Evolutionary conservation across 1,140 invertebrate genomes (phyloP).

Genomic region (Drosophila hydei): DNA sequence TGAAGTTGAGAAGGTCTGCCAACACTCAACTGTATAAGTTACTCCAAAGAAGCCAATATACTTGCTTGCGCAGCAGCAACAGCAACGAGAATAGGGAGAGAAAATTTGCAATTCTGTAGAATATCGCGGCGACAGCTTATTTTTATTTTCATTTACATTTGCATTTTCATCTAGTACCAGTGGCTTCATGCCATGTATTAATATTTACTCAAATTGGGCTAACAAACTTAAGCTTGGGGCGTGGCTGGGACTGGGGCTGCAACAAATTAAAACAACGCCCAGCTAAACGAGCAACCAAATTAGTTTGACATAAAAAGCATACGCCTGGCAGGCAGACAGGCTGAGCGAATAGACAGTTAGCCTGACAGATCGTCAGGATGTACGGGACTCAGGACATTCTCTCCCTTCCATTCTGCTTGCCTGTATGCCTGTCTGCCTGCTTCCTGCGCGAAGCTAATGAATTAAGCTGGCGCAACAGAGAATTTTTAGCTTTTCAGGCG

Average conservation of each 20-base stretch:
- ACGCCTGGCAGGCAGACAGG: conserved; percentile 39
- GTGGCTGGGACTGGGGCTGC: conserved; percentile 37
- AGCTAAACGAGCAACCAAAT: conserved; percentile 76
- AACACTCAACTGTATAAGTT: no score
- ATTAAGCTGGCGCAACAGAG: conserved; percentile 70
- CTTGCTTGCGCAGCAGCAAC: not conserved
- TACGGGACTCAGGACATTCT: conserved; percentile 11
- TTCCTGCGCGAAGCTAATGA: conserved; percentile 59
- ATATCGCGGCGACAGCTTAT: conserved; percentile 8
- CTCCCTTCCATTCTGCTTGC: not conserved
- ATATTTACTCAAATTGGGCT: conserved; percentile 78
- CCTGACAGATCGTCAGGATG: conserved; percentile 45
- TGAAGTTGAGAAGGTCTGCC: not conserved
- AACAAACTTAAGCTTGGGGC: conserved; percentile 69
- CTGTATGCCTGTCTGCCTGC: not conserved
- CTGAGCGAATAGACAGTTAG: conserved; percentile 15
- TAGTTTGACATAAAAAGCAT: conserved; percentile 77
- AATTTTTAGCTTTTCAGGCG: conserved; percentile 44
- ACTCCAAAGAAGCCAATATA: no score
- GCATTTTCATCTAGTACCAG: conserved; percentile 39
- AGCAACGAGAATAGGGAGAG: not conserved
- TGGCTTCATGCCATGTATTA: conserved; percentile 75
- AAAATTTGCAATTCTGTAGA: conserved; percentile 75
- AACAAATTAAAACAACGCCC: conserved; percentile 76
- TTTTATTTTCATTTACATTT: conserved; percentile 32